phyloP scores from a whole-genome alignment of 2,888 invertebrate species.

The Tipula vernalis region DNA sequence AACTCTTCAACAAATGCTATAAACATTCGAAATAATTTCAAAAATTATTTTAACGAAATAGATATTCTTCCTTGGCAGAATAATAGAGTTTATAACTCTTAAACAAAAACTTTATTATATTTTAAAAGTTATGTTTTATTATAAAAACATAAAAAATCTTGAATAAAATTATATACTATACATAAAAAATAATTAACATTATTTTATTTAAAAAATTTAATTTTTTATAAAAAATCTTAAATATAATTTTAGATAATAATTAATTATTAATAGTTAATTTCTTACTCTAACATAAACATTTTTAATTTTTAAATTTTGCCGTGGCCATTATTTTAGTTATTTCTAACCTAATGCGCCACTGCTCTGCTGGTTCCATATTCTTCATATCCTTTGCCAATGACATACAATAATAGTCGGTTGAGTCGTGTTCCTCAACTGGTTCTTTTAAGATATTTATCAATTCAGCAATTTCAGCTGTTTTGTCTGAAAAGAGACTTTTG shows the following conservation, averaged over 20 bases:
- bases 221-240: neutral
- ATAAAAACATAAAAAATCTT: neutral
- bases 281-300: neutral
- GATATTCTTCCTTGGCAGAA: neutral
- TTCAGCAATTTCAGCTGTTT: neutral
- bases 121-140: neutral
- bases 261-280: too few relatives aligned
- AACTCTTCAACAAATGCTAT: neutral
- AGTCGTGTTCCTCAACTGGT: neutral
- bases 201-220: neutral
- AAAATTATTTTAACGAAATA: too few relatives aligned
- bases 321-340: neutral
- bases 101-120: neutral
- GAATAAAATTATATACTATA: neutral
- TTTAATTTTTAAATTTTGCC: neutral
- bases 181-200: neutral
- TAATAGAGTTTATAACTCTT: neutral
- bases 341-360: neutral
- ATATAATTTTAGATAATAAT: too few relatives aligned
- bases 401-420: neutral
- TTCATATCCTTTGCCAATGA: neutral
- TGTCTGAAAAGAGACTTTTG: neutral
- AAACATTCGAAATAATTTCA: neutral
- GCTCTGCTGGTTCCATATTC: neutral
- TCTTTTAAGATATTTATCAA: neutral